phyloP scores from a whole-genome alignment of 2,797 vertebrate genomes.

The Gallirallus australis region DNA sequence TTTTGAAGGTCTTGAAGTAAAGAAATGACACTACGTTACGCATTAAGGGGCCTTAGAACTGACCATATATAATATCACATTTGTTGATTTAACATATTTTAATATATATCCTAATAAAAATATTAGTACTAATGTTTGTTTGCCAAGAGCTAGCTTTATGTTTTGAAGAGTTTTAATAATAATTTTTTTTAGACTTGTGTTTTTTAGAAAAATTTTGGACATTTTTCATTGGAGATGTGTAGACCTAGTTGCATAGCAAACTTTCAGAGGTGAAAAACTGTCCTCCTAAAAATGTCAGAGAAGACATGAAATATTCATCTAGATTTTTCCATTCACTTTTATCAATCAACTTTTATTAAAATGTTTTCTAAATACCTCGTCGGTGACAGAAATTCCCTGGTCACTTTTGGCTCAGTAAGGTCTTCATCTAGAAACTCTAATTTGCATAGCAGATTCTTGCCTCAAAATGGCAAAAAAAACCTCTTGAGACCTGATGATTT shows the following conservation, averaged over 20 bases:
- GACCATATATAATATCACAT: background rate
- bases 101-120: background rate
- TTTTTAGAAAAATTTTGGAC: background rate
- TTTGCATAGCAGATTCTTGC: background rate
- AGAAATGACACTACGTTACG: background rate
- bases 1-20: background rate
- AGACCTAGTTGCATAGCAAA: too few relatives aligned
- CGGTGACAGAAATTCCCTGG: background rate
- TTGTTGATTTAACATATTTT: background rate
- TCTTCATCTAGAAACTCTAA: background rate
- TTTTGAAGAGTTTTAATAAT: background rate
- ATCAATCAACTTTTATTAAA: background rate
- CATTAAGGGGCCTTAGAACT: background rate
- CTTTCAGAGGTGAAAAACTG: background rate
- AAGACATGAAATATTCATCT: background rate
- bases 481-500: background rate
- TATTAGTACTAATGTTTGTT: background rate
- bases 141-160: background rate
- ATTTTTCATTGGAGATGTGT: fast-evolving
- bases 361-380: background rate
- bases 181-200: background rate
- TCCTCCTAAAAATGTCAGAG: background rate
- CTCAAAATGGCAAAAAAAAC: background rate
- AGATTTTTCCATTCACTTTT: background rate
- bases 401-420: background rate